Base-by-base conservation (phyloP, 2,113 vertebrate genomes). In the Nycticryphes semicollaris region DNA sequence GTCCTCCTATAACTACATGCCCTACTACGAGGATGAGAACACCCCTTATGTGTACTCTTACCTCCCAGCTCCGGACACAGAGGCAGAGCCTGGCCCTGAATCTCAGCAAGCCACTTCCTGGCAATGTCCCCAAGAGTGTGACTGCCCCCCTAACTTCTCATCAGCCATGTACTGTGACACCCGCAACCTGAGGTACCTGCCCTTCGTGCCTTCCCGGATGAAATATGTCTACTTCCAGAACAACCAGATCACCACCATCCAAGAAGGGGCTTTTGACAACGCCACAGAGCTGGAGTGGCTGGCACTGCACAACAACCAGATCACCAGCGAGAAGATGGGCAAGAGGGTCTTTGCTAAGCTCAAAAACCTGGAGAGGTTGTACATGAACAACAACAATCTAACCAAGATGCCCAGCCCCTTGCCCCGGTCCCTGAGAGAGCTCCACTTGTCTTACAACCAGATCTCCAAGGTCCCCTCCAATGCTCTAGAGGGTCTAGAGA, bases 191-290 rank as follows among this genome's bases (percentile, higher is more conserved):
- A 98, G 98, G 20, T 97, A 98, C 77, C 97, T 99, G 78, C 99
- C 99, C 13, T 97, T 98, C 14, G 98, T 99, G 77, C 99, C 99
- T 1, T 98, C 99, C 41, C 98, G 98, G 20, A 98, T 99, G 97
- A 99, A 99, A 79, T 99, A 99, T 5, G 97, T 99, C 76, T 99
- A 99, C 89, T 99, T 99, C 94, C 99, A 99, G 96, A 98, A 99
- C 97, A 99, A 99, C 75, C 98, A 98, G 76, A 98, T 99, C 94
- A 93, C 97, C 2, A 48, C 98, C 66, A 98, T 99, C 90, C 98
- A 99, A 12, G 99, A 99, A 30, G 97, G 98, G 0, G 98, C 98
- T 22, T 98, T 99, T 4, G 98, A 97, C 93, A 99, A 99, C 1
- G 99, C 99, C 96, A 99, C 99, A 0, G 98, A 97, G 64, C 97